Evolutionary conservation across 1,140 invertebrate genomes (phyloP), one percentile per base, ranked within the genome.

Genomic region (Meteorus sp.): DNA sequence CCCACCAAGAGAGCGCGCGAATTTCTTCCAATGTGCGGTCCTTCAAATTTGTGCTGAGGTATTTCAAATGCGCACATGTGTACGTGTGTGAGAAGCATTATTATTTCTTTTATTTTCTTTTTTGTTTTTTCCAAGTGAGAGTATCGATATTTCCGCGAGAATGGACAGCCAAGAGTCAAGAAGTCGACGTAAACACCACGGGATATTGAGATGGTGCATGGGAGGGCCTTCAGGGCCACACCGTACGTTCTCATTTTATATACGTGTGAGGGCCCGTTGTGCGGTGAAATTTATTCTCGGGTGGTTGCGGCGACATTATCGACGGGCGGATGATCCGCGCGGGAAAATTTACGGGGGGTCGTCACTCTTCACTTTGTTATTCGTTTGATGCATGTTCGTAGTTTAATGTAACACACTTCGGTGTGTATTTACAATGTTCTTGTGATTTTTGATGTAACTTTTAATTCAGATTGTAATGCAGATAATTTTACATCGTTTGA

Each of bases 121-220:
- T n/a, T n/a, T n/a, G n/a, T 52, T 43, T 45, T 65, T 66, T 62
- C 62, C 64, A 41, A 44, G 27, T 60, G 62, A 69, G 56, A 52
- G 70, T 70, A 63, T 72, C 69, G 69, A 73, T 75, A 73, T 74
- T 76, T 75, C 73, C 73, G 65, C 62, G 64, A 76, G 74, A 76
- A 63, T 72, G 74, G 70, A 65, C 71, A 57, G 54, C 17, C 48
- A 35, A 48, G 61, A 66, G 58, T 61, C 61, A 61, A 63, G 59
- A 45, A 63, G 51, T 63, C 59, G 59, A 60, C 54, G 51, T 61
- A 3, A 29, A 17, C n/a, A 6, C 41, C 13, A 51, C 50, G 43
- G 33, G 27, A 52, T 56, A 59, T 22, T 48, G 39, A 61, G 58
- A 66, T 44, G 64, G 57, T 25, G 41, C 15, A 39, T 33, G 56